Evolutionary conservation across 2,797 vertebrate genomes (phyloP), one percentile per base, ranked within the genome.

Genomic region (Numenius phaeopus): DNA sequence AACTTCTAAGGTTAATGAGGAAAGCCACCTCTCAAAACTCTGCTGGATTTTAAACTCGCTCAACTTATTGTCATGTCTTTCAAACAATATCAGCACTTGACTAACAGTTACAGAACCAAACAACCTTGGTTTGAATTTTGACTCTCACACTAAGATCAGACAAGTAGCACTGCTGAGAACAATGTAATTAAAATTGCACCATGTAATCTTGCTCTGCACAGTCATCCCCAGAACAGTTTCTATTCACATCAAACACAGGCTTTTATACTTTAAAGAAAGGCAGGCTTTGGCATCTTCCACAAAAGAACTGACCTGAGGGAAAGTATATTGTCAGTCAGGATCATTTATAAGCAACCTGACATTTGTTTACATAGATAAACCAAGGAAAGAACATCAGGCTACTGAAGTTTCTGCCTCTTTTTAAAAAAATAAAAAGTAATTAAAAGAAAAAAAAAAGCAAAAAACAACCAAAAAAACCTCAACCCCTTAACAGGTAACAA

Each of bases 251-350:
- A 97, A 96, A 95, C 40, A 89, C 47, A 54, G 91, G 67, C 95
- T 97, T 97, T 98, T 95, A 95, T 97, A 96, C 67, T 49, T 81
- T 85, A 83, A 82, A 96, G 94, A 96, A 89, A 98, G 95, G 76
- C 37, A 89, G 39, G 85, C 69, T 90, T 95, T 94, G 84, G 90
- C 70, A 82, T 82, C 94, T 95, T 88, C 47, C 82, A 97, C 96
- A 97, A 97, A 98, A 94, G 86, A 93, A 54, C 26, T 87, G 93
- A 96, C 94, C 83, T 94, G 84, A 92, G 96, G 94, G 96, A 92
- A 95, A 96, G 93, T 93, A 94, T 96, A 80, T 89, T 97, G 95
- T 96, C 97, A 97, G 61, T 97, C 96, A 96, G 87, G 93, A 96
- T 64, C 84, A 37, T 90, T 98, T 97, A 96, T 72, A 94, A 97